phyloP scores from a whole-genome alignment of 2,113 vertebrate genomes.

The Colaptes auratus region DNA sequence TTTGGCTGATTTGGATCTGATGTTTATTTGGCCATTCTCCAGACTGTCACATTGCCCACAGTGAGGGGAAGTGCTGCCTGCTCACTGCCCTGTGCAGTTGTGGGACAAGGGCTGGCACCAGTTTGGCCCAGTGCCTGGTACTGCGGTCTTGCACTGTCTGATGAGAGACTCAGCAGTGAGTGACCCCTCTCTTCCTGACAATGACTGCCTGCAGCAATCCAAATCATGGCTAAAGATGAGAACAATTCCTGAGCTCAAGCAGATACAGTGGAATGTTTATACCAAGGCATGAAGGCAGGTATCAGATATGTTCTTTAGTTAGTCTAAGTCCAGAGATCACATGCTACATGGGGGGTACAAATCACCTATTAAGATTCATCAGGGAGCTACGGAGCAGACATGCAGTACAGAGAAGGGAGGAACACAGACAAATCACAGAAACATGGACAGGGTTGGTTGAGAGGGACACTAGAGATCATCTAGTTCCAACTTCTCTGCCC shows the following conservation, averaged over 20 bases:
- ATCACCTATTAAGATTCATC: background rate
- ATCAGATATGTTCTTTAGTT: background rate
- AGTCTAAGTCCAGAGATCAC: background rate
- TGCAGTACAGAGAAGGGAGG: background rate
- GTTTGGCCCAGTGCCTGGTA: background rate
- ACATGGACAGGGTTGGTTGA: too few relatives aligned
- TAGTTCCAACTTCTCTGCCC: too few relatives aligned
- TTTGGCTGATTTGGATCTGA: background rate
- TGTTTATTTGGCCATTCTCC: background rate
- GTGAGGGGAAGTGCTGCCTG: background rate
- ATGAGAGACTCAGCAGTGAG: background rate
- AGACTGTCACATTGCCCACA: background rate
- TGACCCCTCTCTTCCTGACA: background rate
- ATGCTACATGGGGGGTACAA: background rate
- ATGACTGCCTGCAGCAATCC: background rate
- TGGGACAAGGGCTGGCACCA: background rate
- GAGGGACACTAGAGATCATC: too few relatives aligned
- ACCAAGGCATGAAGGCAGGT: background rate
- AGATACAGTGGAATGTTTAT: background rate
- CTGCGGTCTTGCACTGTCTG: background rate
- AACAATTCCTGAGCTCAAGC: background rate
- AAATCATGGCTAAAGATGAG: background rate
- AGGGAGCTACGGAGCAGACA: background rate
- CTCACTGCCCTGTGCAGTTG: accelerated
- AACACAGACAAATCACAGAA: background rate